Base-by-base conservation (phyloP, 2,113 vertebrate genomes). In the Pelmatolapia mariae region DNA sequence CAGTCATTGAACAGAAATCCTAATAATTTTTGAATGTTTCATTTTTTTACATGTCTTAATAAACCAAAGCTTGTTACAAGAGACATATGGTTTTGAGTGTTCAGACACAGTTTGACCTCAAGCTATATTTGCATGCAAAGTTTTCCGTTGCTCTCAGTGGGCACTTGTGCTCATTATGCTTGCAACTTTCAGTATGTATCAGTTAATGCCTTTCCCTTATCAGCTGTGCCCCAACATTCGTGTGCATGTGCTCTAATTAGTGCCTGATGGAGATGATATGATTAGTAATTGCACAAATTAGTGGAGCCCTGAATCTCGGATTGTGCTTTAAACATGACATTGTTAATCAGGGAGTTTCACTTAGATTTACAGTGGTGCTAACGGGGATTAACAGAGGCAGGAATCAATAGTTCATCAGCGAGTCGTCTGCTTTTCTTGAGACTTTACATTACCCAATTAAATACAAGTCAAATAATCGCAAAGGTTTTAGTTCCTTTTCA, bases 251-350 rank as follows among this genome's bases (percentile, higher is more conserved):
- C 84, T 90, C 56, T 92, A 92, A 89, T 92, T 91, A 91, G 53
- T 33, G 12, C 10, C 66, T 82, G 36, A 86, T 73, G 61, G 78
- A 90, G 63, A 91, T 83, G 40, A 85, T 88, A 73, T 76, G 86
- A 92, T 94, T 82, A 85, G 85, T 80, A 87, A 86, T 80, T 86
- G 33, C 84, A 79, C 61, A 90, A 83, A 87, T 91, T 88, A 91
- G 54, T 12, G 5, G 22, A 78, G 83, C 83, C 63, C 57, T 78
- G 53, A 80, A 80, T 84, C 81, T 88, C 10, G 11, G 50, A 86
- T 82, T 53, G 68, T 12, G 76, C 47, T 81, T 61, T 73, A 43
- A 79, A 86, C 38, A 71, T 12, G n/a, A 73, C 73, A 56, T 73
- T 71, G 83, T 82, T 86, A 90, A 81, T 89, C 63, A 85, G 40